Base-by-base conservation (phyloP, 2,113 vertebrate species). In the Rhinopomastus cyanomelas region DNA sequence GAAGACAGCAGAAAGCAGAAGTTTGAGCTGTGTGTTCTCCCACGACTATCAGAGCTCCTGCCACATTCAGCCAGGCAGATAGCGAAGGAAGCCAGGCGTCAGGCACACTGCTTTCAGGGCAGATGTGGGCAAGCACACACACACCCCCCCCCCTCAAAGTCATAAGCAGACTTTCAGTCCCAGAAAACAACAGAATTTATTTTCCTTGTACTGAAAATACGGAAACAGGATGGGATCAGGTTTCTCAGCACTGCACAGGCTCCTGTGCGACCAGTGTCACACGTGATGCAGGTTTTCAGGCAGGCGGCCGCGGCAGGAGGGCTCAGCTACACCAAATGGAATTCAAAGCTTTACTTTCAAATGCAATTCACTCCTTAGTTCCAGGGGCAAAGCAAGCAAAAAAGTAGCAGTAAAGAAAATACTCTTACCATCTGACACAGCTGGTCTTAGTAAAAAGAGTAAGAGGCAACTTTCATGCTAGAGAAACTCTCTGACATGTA, bases 281-380 rank as follows among this genome's bases (percentile, higher is more conserved):
- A 81, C 6, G 4, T 26, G 68, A 81, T 83, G 69, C 85, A 68
- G 82, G 32, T 94, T 81, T 93, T 81, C 85, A 91, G 85, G 79
- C 91, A 94, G 87, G 94, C 93, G 89, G 93, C 53, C 89, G 60
- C 91, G 56, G 82, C 82, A 88, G 91, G 89, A 88, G 89, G 91
- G 53, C 73, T 83, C 32, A 2, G 65, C 68, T 80, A 89, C 68
- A 91, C 61, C 88, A 88, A 92, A 77, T 67, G 73, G 93, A 93
- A 96, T 94, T 83, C 84, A 83, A 90, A 92, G 79, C 44, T 94
- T 91, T 94, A 87, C 76, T 92, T 94, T 91, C 88, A 95, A 65
- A 96, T 69, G 69, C 78, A 94, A 92, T 89, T 94, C 73, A 78
- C 69, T 90, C 88, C 68, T 91, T 82, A 89, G 65, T 93, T 94